Evolutionary conservation across 1,140 invertebrate species (phyloP).

Genomic region (Idris sp.): DNA sequence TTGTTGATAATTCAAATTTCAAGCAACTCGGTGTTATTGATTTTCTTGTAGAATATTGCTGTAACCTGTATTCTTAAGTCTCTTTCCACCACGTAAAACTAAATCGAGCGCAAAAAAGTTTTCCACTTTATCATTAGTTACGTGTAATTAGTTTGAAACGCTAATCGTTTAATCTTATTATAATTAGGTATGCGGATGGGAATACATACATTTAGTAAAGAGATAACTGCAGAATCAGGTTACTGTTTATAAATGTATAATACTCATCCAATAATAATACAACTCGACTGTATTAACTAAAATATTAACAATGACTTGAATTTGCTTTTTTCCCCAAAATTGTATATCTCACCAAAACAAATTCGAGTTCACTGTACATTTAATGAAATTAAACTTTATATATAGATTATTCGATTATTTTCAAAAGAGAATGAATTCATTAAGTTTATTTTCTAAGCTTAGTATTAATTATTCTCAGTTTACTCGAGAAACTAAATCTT

Average conservation of each 20-base stretch:
- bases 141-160: constrained; percentile 46
- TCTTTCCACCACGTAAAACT: constrained; percentile 3
- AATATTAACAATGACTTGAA: constrained; percentile 29
- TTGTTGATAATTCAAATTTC: no score
- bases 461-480: no score
- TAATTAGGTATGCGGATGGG: constrained; percentile 50
- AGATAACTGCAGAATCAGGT: constrained; percentile 56
- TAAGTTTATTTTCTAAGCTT: no score
- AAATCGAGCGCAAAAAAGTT: constrained; percentile 33
- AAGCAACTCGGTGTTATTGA: no score
- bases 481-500: no score
- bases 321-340: no score
- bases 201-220: constrained; percentile 39
- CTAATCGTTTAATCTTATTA: constrained; percentile 54
- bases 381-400: no score
- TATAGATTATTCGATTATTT: no score
- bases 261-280: constrained; percentile 49
- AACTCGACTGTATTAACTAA: constrained; percentile 45
- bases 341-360: no score
- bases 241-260: constrained; percentile 56
- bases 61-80: constrained; percentile 3
- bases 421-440: no score
- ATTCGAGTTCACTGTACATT: no score
- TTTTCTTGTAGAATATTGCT: constrained; percentile 6
- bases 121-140: constrained; percentile 43